Conservation (phyloP, 2,113 vertebrate genomes). For the Ovis canadensis region DNA sequence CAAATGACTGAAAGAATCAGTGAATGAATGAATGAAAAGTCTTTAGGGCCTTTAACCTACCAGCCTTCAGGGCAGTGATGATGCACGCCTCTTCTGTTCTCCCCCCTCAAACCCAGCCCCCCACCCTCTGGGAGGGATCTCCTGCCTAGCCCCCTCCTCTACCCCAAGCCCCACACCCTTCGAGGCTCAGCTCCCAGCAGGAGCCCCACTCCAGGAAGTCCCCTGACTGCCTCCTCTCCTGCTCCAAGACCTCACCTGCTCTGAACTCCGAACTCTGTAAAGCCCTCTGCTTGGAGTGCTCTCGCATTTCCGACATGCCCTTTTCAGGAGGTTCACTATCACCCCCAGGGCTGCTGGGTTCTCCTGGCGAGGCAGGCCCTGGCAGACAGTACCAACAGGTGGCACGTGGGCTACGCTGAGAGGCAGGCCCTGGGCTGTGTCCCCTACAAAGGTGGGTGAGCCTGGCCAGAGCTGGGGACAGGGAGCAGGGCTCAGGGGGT, state of each 20-base stretch:
- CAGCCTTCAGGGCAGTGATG: not conserved
- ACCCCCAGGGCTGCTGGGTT: not conserved
- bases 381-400: not conserved
- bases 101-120: not conserved
- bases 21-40: not conserved
- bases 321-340: not conserved
- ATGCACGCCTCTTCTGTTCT: not conserved
- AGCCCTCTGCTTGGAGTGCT: not conserved
- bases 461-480: not conserved
- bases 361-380: not conserved
- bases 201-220: not conserved
- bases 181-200: not conserved
- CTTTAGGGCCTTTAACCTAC: not conserved
- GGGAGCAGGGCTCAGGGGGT: not conserved
- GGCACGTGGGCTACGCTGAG: not conserved
- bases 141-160: not conserved
- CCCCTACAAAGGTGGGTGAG: not conserved
- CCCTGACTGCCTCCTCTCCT: not conserved
- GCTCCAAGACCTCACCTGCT: not conserved
- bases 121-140: not conserved
- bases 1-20: not conserved
- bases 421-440: not conserved
- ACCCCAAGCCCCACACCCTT: not conserved
- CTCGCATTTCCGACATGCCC: not conserved
- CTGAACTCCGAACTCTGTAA: not conserved